phyloP scores from a whole-genome alignment of 1,140 invertebrate genomes.

The Neodiprion lecontei region DNA sequence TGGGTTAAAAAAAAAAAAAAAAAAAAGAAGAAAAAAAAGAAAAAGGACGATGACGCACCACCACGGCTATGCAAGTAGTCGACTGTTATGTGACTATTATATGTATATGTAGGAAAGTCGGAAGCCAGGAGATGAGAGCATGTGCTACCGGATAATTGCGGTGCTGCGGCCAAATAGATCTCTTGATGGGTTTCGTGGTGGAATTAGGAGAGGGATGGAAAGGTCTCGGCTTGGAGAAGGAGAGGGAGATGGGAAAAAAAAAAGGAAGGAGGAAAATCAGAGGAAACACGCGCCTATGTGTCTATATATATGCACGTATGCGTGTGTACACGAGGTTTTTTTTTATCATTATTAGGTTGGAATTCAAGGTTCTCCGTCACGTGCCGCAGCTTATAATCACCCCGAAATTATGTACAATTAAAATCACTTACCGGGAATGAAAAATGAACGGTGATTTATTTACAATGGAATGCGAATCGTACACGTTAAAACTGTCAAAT shows the following conservation, averaged over 20 bases:
- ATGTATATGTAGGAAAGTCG: neutral
- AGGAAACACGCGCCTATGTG: too few species aligned
- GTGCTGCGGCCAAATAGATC: slow-evolving; percentile 7
- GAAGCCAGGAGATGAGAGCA: slow-evolving; percentile 17
- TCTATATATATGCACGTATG: neutral
- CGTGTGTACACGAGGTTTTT: neutral
- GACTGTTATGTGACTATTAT: neutral
- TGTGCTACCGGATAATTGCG: slow-evolving; percentile 33
- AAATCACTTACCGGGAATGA: neutral
- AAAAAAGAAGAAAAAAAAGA: neutral
- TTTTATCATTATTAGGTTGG: slow-evolving; percentile 13
- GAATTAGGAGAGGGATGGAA: too few species aligned
- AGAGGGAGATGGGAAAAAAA: neutral
- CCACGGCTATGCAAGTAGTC: too few species aligned
- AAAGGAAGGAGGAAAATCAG: neutral
- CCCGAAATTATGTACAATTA: slow-evolving; percentile 5
- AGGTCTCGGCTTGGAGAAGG: neutral
- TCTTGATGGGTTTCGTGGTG: too few species aligned
- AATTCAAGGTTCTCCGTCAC: slow-evolving; percentile 2
- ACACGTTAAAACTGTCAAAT: neutral
- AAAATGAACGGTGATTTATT: neutral
- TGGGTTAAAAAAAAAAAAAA: neutral
- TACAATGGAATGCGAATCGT: neutral
- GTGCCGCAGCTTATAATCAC: slow-evolving; percentile 3
- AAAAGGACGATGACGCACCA: neutral